These are phyloP conservation scores for Paradisaea rubra DNA, from an alignment of 2,113 vertebrate genomes.

Conservation along the genomic window DNA sequence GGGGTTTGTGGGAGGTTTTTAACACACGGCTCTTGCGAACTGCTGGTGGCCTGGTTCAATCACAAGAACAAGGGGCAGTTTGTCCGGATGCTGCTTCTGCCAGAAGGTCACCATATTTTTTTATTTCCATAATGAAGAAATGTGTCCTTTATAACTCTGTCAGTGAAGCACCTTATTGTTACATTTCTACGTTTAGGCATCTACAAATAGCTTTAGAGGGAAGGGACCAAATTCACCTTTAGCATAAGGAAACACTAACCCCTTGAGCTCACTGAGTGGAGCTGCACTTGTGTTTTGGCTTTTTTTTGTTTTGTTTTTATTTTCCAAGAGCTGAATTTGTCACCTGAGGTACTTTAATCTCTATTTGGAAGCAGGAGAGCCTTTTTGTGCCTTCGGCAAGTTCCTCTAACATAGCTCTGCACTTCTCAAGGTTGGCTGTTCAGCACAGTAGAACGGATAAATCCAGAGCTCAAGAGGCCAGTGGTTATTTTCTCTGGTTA, in stretches of 20 bases:
- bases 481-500: not conserved
- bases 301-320: not conserved
- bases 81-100: not conserved
- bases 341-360: not conserved
- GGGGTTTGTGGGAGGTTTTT: not conserved
- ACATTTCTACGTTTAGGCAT: not conserved
- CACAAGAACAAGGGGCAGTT: not conserved
- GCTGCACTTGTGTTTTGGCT: not conserved
- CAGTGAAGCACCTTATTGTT: not conserved
- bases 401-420: not conserved
- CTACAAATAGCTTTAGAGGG: not conserved
- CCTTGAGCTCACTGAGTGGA: not conserved
- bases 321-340: not conserved
- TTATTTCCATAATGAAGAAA: not conserved
- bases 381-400: not conserved
- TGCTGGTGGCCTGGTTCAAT: not conserved
- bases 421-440: not conserved
- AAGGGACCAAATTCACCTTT: not conserved
- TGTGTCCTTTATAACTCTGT: not conserved
- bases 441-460: not conserved
- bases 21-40: not conserved
- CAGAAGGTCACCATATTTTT: not conserved
- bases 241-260: not conserved
- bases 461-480: not conserved
- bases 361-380: not conserved